Evolutionary conservation across 2,888 invertebrate species (phyloP), one percentile per base, ranked within the genome.

Genomic region (Tortrix viridana): DNA sequence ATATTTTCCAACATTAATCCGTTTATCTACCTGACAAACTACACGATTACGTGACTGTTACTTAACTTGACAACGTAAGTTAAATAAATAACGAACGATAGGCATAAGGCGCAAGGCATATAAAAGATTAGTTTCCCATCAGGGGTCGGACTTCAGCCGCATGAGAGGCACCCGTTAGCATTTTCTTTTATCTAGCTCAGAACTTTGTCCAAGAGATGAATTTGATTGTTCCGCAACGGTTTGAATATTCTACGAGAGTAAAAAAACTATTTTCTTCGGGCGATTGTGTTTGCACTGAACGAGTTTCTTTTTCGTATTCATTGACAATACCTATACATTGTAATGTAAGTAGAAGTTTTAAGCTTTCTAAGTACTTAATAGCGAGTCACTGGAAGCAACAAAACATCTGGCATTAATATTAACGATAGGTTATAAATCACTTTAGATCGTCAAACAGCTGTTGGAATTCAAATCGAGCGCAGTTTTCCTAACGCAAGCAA

Each of bases 401-500:
- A 19, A 44, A 48, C 20, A 23, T 18, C 49, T 56, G 46, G 16
- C 49, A 22, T 56, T 46, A 55, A 56, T 61, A 59, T 52, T 38
- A 16, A 52, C 7, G 41, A 63, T 16, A 16, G 47, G 41, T 47
- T 23, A 41, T 52, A 46, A 62, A 57, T 43, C 63, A 48, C 26
- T 56, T 23, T 37, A 57, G 44, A 23, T 23, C n/a, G 38, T 48
- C 43, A 57, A 62, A 43, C n/a, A 38, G 26, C 16, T 41, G 26
- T 58, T 48, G 44, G 47, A 43, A 62, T 62, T 58, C 48, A 63
- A 63, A 58, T 53, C 41, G 47, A 26, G 32, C 41, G 43, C 26
- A 43, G 57, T 53, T 63, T 48, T 63, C 47, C 41, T 41, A 41
- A 53, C 22, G 63, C 71, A 75, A 73, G 73, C 69, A 69, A 71